These are phyloP conservation scores for Neoniphon sammara DNA, from an alignment of 2,797 vertebrate genomes.

Conservation along the genomic window DNA sequence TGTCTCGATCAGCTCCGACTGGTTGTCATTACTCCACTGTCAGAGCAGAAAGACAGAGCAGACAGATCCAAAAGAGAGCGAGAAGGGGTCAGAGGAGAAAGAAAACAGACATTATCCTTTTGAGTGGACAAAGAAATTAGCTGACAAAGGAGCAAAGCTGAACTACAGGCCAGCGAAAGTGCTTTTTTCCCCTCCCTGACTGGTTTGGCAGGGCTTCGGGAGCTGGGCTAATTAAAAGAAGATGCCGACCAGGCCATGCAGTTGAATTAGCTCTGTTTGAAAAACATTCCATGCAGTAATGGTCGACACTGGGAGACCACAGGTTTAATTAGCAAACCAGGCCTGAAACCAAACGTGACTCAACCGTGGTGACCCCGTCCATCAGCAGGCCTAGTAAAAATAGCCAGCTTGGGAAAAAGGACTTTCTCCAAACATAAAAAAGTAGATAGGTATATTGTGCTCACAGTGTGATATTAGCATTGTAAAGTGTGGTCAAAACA, in stretches of 20 bases:
- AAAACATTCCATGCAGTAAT: slow-evolving; percentile 85
- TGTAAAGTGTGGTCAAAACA: slow-evolving; percentile 60
- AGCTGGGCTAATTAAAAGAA: slow-evolving; percentile 84
- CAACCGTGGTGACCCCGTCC: slow-evolving; percentile 81
- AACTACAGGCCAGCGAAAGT: slow-evolving; percentile 68
- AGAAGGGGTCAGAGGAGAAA: slow-evolving; percentile 56
- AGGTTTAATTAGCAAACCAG: slow-evolving; percentile 87
- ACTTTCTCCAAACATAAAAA: slow-evolving; percentile 76
- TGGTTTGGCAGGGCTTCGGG: slow-evolving; percentile 73
- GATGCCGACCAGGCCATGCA: slow-evolving; percentile 78
- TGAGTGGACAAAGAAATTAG: slow-evolving; percentile 75
- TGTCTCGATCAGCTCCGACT: slow-evolving; percentile 91
- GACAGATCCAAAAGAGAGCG: slow-evolving; percentile 44
- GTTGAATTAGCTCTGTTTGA: slow-evolving; percentile 83
- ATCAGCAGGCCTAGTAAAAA: slow-evolving; percentile 81
- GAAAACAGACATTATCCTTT: slow-evolving; percentile 65
- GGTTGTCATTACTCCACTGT: slow-evolving; percentile 95
- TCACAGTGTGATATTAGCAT: slow-evolving; percentile 63
- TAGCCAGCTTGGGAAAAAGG: slow-evolving; percentile 84
- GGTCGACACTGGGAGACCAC: slow-evolving; percentile 82
- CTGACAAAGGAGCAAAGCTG: slow-evolving; percentile 70
- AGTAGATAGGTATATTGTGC: slow-evolving; percentile 60
- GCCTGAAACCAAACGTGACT: slow-evolving; percentile 83
- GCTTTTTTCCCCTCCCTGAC: slow-evolving; percentile 64
- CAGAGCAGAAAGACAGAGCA: slow-evolving; percentile 26